Evolutionary conservation across 2,797 vertebrate species (phyloP).

Genomic region (Iguana delicatissima): DNA sequence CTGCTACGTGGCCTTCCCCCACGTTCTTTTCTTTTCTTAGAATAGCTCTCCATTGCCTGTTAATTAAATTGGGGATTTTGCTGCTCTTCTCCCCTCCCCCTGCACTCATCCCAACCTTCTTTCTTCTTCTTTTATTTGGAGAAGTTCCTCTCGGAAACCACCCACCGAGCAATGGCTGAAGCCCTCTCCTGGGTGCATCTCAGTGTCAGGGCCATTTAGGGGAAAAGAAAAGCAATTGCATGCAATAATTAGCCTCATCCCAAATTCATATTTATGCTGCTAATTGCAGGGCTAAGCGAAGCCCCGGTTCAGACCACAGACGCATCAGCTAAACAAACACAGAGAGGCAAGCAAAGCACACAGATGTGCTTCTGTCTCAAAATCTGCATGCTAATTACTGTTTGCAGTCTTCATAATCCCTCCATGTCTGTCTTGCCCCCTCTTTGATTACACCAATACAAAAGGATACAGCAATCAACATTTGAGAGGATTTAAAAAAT

Average conservation of each 20-base stretch:
- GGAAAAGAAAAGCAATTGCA: slow-evolving; percentile 13
- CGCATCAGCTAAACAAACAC: slow-evolving; percentile 76
- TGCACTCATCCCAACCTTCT: slow-evolving; percentile 16
- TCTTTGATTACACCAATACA: slow-evolving; percentile 58
- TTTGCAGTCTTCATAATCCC: slow-evolving; percentile 45
- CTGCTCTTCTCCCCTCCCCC: slow-evolving; percentile 48
- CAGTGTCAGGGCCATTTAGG: slow-evolving; percentile 39
- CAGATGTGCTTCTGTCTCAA: slow-evolving; percentile 70
- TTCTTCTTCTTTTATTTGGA: slow-evolving; percentile 39
- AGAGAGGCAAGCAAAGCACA: slow-evolving; percentile 60
- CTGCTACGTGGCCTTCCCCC: background rate
- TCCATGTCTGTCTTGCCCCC: background rate
- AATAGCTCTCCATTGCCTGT: slow-evolving; percentile 72
- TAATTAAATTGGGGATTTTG: slow-evolving; percentile 76
- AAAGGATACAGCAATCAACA: slow-evolving; percentile 62
- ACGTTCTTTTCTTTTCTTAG: slow-evolving; percentile 1
- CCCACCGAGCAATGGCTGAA: slow-evolving; percentile 59
- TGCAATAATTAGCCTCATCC: slow-evolving; percentile 54
- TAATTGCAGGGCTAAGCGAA: slow-evolving; percentile 71
- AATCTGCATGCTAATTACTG: slow-evolving; percentile 80
- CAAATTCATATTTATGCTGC: slow-evolving; percentile 74
- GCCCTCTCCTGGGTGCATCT: slow-evolving; percentile 40
- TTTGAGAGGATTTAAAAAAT: slow-evolving; percentile 32
- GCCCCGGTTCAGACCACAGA: slow-evolving; percentile 59
- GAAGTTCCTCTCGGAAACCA: slow-evolving; percentile 66